These are phyloP conservation scores for Syndactyla subalaris DNA, from an alignment of 2,797 vertebrate genomes.

Conservation along the genomic window DNA sequence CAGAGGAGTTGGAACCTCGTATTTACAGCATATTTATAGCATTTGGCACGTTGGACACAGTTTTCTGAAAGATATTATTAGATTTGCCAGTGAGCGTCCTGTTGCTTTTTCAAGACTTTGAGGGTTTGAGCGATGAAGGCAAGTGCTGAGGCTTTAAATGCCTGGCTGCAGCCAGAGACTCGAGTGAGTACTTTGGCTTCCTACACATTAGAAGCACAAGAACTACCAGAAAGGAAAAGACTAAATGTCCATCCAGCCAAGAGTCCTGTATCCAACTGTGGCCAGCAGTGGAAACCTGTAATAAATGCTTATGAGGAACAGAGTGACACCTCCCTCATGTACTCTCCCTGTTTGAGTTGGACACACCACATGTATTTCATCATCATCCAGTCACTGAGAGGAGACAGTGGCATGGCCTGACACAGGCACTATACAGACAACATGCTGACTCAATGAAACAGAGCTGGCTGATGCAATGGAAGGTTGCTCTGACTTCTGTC, in stretches of 20 bases:
- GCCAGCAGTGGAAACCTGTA: background rate
- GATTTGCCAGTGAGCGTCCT: background rate
- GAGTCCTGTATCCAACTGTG: background rate
- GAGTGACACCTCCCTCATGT: background rate
- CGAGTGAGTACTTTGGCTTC: background rate
- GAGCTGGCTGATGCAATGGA: background rate
- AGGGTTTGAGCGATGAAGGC: background rate
- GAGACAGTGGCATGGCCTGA: background rate
- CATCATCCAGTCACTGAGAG: background rate
- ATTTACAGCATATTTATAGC: slow-evolving; percentile 50
- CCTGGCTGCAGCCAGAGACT: background rate
- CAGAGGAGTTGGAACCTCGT: background rate
- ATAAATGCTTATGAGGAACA: background rate
- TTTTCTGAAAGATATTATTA: slow-evolving; percentile 50
- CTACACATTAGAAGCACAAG: background rate
- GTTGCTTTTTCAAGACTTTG: slow-evolving; percentile 39
- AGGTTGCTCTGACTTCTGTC: background rate
- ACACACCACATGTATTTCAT: background rate
- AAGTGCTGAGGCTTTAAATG: background rate
- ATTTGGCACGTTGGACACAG: background rate
- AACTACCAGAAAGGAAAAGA: background rate
- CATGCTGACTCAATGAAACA: background rate
- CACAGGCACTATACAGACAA: background rate
- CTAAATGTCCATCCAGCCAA: background rate
- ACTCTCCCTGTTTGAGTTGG: background rate